Conservation (phyloP, 2,888 invertebrate genomes). For the Acleris emargana region DNA sequence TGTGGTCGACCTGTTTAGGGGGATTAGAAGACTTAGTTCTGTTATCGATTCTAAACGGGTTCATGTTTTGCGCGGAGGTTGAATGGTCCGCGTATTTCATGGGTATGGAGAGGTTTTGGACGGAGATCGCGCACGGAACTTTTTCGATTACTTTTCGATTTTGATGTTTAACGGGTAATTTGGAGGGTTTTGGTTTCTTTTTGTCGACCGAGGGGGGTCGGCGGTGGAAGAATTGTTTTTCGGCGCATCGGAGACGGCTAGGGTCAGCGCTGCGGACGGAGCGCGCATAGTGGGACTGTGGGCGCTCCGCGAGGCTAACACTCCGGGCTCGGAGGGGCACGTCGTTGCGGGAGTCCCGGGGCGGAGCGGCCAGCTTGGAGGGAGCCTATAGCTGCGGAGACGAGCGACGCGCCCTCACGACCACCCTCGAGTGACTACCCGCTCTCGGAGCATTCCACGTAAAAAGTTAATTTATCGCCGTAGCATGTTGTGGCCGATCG, state of each 20-base stretch:
- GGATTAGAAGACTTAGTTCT: constrained; percentile 71
- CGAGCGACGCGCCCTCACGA: constrained; percentile 43
- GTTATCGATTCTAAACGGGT: constrained; percentile 51
- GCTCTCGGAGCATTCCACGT: constrained; percentile 55
- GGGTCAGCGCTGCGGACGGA: constrained; percentile 65
- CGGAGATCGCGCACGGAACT: constrained; percentile 67
- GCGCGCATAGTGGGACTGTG: constrained; percentile 67
- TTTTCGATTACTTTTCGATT: constrained; percentile 66
- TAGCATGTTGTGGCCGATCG: constrained; percentile 75
- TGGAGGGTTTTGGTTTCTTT: constrained; percentile 46
- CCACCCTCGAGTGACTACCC: constrained; percentile 62
- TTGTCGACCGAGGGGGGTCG: constrained; percentile 45
- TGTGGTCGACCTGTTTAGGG: constrained; percentile 75
- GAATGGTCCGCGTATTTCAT: constrained; percentile 75
- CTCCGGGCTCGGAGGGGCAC: constrained; percentile 70
- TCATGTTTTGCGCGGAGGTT: constrained; percentile 55
- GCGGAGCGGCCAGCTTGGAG: constrained; percentile 56
- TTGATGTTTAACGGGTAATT: constrained; percentile 62
- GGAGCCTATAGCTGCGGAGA: not conserved
- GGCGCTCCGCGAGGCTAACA: constrained; percentile 67
- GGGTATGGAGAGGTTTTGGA: constrained; percentile 73
- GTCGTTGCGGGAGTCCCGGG: constrained; percentile 52
- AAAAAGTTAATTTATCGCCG: constrained; percentile 78
- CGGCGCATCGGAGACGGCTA: constrained; percentile 52
- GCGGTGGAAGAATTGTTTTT: constrained; percentile 57